Base-by-base conservation (phyloP, 2,888 invertebrate genomes). In the Eupithecia vulgata region DNA sequence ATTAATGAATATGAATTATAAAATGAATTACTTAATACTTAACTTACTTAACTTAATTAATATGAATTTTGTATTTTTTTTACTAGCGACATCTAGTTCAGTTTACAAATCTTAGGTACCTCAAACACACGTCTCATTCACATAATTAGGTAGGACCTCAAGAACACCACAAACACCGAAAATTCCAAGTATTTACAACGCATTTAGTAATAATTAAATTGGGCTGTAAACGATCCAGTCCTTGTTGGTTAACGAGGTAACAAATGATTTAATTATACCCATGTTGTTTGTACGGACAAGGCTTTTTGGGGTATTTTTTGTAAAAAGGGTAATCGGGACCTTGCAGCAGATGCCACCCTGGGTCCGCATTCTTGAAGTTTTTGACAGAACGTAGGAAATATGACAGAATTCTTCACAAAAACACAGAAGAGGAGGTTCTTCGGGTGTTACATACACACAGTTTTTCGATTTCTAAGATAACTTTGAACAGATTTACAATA, bases 121-220 rank as follows among this genome's bases (percentile, higher is more conserved):
- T 30, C 30, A 30, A 30, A 30, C 30, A 30, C 30, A 30, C 2
- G 30, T 30, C 4, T 30, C 30, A 4, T 30, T 37, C 10, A 37
- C 37, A 37, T 10, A 37, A 10, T 13, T 40, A 5, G 6, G 6
- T 7, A 21, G n/a, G 12, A 57, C 57, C 57, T 57, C 57, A 57
- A 57, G 5, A 8, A 57, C 25, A 57, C 57, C 25, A 57, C 21
- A 57, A 57, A 34, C 37, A 5, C 62, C 62, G 17, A 37, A 64
- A 64, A 35, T 64, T 35, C 66, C 62, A 64, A 64, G n/a, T 64
- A 64, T 64, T 64, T 64, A 64, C 62, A 35, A 35, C 37, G n/a
- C 57, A 57, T 57, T 77, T 81, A 77, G 79, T 77, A 77, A 70
- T 67, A 68, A 77, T 77, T 81, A 74, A 64, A 37, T 64, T 35